A percentile compares a stretch with the other conserved stretches of the same genome.
phyloP scores from a whole-genome alignment of 2,888 invertebrate species.

The Cephonodes hylas region DNA sequence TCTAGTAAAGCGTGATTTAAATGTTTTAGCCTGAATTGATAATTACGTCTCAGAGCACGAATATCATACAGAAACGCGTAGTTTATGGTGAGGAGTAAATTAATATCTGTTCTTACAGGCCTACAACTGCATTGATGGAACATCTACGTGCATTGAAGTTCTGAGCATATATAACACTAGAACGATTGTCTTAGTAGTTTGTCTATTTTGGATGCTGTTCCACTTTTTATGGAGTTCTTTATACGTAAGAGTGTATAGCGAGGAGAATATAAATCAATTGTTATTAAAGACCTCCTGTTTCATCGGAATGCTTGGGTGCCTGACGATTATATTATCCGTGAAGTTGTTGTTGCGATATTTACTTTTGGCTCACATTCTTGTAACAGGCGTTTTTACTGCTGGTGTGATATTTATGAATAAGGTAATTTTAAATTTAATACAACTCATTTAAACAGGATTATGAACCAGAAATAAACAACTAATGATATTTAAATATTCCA shows the following conservation, averaged over 20 bases:
- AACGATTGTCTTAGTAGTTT: conserved; percentile 37
- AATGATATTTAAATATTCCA: too few species aligned
- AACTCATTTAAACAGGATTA: neutral
- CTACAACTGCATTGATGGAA: conserved; percentile 60
- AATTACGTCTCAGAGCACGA: too few species aligned
- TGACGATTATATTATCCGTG: conserved; percentile 44
- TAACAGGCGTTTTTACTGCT: conserved; percentile 49
- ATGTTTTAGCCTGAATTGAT: too few species aligned
- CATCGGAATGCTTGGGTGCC: conserved; percentile 39
- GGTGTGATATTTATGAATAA: conserved; percentile 34
- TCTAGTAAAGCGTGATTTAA: too few species aligned
- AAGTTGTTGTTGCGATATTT: conserved; percentile 49
- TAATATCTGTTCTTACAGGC: too few species aligned
- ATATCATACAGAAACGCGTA: too few species aligned
- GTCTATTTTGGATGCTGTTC: conserved; percentile 54
- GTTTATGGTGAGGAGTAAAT: too few species aligned
- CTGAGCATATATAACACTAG: conserved; percentile 56
- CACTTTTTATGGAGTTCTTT: conserved; percentile 57
- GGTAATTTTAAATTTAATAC: conserved; percentile 23
- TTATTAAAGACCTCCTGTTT: conserved; percentile 45
- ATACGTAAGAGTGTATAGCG: conserved; percentile 51
- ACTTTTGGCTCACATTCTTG: conserved; percentile 45
- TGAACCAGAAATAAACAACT: neutral
- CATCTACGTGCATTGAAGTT: conserved; percentile 55
- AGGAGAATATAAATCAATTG: conserved; percentile 30